These are phyloP conservation scores for Melopsittacus undulatus DNA, from an alignment of 2,797 vertebrate species.

Conservation along the genomic window DNA sequence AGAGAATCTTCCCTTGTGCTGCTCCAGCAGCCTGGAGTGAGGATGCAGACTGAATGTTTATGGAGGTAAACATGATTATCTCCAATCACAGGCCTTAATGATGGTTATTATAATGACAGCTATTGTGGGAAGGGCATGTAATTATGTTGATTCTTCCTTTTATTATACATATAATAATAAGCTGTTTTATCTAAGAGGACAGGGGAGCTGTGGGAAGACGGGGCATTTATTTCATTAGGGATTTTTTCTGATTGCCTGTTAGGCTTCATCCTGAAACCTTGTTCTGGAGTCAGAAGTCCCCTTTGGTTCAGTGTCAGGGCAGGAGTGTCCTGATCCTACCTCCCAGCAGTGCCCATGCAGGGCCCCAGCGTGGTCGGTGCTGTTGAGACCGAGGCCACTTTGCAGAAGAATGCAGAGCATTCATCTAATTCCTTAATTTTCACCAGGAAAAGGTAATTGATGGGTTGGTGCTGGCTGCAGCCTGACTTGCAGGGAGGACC, in stretches of 20 bases:
- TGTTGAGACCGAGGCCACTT: background rate
- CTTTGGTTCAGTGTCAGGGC: background rate
- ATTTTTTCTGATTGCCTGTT: background rate
- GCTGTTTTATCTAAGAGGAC: conserved; percentile 44
- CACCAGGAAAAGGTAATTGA: conserved; percentile 46
- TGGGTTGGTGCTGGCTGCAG: conserved; percentile 48
- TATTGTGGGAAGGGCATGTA: conserved; percentile 60
- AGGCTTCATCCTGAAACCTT: background rate
- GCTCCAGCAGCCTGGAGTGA: background rate
- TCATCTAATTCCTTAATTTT: conserved; percentile 61
- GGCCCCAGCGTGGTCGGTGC: background rate
- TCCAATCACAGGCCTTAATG: conserved; percentile 68
- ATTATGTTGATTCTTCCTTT: conserved; percentile 71
- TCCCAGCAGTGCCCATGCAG: background rate
- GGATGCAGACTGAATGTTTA: conserved; percentile 44
- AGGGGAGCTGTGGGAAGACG: conserved; percentile 2
- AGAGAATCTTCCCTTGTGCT: background rate
- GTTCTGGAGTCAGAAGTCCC: background rate
- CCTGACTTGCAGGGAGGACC: conserved; percentile 29
- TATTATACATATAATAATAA: conserved; percentile 61
- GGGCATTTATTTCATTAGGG: conserved; percentile 49
- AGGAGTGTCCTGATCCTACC: background rate
- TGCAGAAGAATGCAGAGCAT: conserved; percentile 59
- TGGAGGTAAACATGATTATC: conserved; percentile 69
- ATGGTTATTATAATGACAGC: conserved; percentile 65